Evolutionary conservation across 2,888 invertebrate species (phyloP), one percentile per base, ranked within the genome.

Genomic region (Eulithis testata): DNA sequence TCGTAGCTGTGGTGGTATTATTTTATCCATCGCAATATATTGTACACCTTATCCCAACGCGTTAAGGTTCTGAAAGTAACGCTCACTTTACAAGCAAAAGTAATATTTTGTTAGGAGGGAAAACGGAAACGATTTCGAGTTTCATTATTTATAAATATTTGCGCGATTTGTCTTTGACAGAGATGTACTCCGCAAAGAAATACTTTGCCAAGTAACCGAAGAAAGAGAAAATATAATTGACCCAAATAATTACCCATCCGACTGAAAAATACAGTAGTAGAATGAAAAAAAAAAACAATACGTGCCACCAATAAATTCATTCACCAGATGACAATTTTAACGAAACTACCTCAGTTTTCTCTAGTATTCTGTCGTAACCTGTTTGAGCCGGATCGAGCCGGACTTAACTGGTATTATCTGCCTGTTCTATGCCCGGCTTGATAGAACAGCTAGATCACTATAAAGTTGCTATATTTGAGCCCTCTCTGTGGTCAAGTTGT

Each of bases 341-440:
- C 44, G 51, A 54, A 62, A 62, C 37, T 49, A 11, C 40, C 50
- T 60, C 52, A 56, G 60, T 71, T 72, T 70, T 31, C 59, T 65
- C 55, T 31, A 60, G 51, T 58, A 65, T 57, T 60, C 56, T 60
- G 40, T 44, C 45, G 44, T 43, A 57, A 73, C 75, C 65, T 71
- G 72, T 76, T 77, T 71, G 63, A 59, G 45, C 68, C 56, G 65
- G 74, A 73, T 76, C 69, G 65, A 66, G 61, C 67, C 63, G 70
- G 68, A 70, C 63, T 50, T 65, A 68, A 67, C 69, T 65, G 66
- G 69, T 68, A 67, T 68, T 73, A 77, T 76, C 77, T 64, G 50
- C 60, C 50, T 40, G 65, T 50, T 60, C 55, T 60, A 7, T 9
- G 44, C 27, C 27, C 43, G 50, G 63, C 49, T 57, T 21, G 4